Evolutionary conservation across 2,797 vertebrate species (phyloP).

Genomic region (Hafferia zeledoni): DNA sequence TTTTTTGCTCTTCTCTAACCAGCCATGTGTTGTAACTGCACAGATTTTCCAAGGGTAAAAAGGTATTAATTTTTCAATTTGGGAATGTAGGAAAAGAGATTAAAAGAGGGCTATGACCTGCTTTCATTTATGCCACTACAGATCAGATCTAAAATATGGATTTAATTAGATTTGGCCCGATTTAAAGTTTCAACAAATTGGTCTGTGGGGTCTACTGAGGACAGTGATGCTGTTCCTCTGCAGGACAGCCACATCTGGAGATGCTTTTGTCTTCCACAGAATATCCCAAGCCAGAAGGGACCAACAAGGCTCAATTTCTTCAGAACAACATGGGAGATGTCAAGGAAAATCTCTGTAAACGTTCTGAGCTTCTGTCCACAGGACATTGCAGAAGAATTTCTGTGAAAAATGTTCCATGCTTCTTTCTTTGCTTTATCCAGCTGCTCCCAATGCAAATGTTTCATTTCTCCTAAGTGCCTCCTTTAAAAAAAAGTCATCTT

Average conservation of each 20-base stretch:
- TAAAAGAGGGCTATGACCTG: not conserved
- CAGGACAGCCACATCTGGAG: not conserved
- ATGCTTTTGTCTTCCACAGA: not conserved
- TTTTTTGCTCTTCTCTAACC: not conserved
- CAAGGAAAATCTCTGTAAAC: not conserved
- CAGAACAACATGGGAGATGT: not conserved
- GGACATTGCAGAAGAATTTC: not conserved
- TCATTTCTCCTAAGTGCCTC: not conserved
- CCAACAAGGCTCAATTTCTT: not conserved
- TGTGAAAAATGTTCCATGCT: not conserved
- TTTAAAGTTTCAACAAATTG: not conserved
- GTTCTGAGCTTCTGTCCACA: not conserved
- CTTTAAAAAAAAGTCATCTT: not conserved
- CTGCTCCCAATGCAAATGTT: not conserved
- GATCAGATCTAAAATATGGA: conserved; percentile 13
- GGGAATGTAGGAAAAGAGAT: not conserved
- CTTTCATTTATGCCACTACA: conserved; percentile 6
- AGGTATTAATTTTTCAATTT: not conserved
- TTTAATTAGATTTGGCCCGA: conserved; percentile 31
- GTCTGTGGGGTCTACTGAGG: not conserved
- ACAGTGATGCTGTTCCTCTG: not conserved
- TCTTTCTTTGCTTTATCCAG: not conserved
- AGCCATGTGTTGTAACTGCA: not conserved
- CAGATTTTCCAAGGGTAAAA: not conserved
- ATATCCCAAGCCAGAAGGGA: not conserved